Evolutionary conservation across 2,888 invertebrate genomes (phyloP).

Genomic region (Erebia ligea): DNA sequence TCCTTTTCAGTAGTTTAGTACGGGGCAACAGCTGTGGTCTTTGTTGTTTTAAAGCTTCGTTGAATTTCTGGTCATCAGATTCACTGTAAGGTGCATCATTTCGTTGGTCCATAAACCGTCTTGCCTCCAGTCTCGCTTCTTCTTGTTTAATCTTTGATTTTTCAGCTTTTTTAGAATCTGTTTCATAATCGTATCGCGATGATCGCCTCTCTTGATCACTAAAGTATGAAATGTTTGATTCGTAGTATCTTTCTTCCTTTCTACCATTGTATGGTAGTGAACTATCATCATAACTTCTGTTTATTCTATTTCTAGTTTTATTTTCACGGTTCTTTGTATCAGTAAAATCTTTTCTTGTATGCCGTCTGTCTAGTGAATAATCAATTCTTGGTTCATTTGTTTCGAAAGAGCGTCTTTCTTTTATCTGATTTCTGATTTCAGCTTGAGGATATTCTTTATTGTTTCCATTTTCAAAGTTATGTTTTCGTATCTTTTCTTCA

Average conservation of each 20-base stretch:
- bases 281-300: constrained; percentile 77
- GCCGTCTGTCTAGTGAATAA: constrained; percentile 74
- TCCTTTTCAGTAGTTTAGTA: constrained; percentile 86
- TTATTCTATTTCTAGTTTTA: constrained; percentile 59
- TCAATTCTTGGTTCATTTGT: constrained; percentile 73
- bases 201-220: constrained; percentile 71
- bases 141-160: constrained; percentile 79
- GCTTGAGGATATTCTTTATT: constrained; percentile 72
- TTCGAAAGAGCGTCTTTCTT: constrained; percentile 63
- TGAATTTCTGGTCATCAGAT: constrained; percentile 83
- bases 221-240: constrained; percentile 77
- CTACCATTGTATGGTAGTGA: constrained; percentile 71
- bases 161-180: constrained; percentile 80
- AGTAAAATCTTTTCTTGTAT: constrained; percentile 66
- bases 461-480: constrained; percentile 63
- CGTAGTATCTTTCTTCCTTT: constrained; percentile 74
- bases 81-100: constrained; percentile 77
- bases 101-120: constrained; percentile 68
- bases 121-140: constrained; percentile 73
- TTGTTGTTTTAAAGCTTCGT: constrained; percentile 76
- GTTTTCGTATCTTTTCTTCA: constrained; percentile 69
- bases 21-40: constrained; percentile 86
- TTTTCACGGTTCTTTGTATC: constrained; percentile 65
- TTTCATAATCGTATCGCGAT: constrained; percentile 77
- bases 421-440: constrained; percentile 67